Evolutionary conservation across 2,113 vertebrate genomes (phyloP), one percentile per base, ranked within the genome.

Genomic region (Pipra filicauda): DNA sequence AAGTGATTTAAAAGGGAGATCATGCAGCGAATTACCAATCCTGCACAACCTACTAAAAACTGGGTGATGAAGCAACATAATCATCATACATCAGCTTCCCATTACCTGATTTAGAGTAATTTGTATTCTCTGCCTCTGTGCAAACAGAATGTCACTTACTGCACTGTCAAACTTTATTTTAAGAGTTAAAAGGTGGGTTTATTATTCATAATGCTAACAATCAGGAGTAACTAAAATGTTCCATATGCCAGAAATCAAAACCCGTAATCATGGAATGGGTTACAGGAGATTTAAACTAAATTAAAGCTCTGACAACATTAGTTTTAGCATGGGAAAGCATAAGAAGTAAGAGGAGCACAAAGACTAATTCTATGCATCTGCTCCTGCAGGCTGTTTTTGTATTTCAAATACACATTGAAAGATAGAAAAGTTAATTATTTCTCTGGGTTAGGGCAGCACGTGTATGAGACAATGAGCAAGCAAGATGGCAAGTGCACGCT

Each of bases 171-270:
- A 95, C 93, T 91, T 92, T 85, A 96, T 95, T 97, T 96, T 89
- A 95, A 93, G 85, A 96, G 89, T 86, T 96, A 97, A 96, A 96
- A 97, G 82, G 94, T 94, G 64, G 92, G 80, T 91, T 96, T 94
- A 91, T 95, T 97, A 93, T 91, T 96, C 81, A 96, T 89, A 95
- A 96, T 55, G 61, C 49, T 95, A 96, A 96, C 86, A 95, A 88
- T 76, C 1, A 2, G 48, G 67, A 96, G 64, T 62, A 96, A 93
- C 91, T 95, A 95, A 94, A 96, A 88, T 31, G 85, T 83, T 92
- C 96, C 91, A 93, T 90, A 95, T 94, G 96, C 69, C 85, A 93
- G 92, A 97, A 83, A 95, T 96, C 90, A 96, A 96, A 93, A 91
- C 52, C 59, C 84, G 84, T 91, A 95, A 84, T 83, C 81, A 64